A percentile compares a stretch with the other conserved stretches of the same genome.
Conservation (phyloP, 1,140 invertebrate genomes). For the Xylocopa sonorina region DNA sequence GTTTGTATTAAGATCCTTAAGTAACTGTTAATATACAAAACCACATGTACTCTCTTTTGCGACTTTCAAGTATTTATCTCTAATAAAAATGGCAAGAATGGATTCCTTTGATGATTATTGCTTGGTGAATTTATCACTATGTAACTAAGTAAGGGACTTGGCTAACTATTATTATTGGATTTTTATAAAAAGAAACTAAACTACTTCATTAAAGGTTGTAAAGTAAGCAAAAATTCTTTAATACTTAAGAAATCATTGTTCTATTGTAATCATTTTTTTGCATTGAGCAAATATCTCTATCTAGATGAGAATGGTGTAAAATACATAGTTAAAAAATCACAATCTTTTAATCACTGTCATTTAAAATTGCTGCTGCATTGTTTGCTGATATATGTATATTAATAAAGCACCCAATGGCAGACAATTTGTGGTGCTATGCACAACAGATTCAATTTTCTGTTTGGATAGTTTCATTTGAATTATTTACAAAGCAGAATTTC, state of each 20-base stretch:
- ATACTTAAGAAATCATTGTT: conserved; percentile 53
- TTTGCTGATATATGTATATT: conserved; percentile 60
- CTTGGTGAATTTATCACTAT: conserved; percentile 27
- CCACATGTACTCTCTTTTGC: conserved; percentile 26
- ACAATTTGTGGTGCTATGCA: conserved; percentile 54
- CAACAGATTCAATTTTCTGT: conserved; percentile 47
- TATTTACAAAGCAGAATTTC: conserved; percentile 54
- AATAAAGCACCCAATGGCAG: conserved; percentile 54
- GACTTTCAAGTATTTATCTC: conserved; percentile 25
- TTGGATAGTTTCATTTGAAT: conserved; percentile 56
- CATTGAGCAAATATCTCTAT: conserved; percentile 53
- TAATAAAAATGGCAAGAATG: conserved; percentile 13
- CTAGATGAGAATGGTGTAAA: conserved; percentile 57
- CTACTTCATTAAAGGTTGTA: conserved; percentile 17
- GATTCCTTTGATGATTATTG: conserved; percentile 12
- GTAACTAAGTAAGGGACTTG: conserved; percentile 17
- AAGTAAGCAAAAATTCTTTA: conserved; percentile 50
- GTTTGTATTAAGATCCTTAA: conserved; percentile 42
- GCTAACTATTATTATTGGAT: background rate
- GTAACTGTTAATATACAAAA: conserved; percentile 51
- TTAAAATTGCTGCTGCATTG: conserved; percentile 52
- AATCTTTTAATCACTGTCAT: conserved; percentile 43
- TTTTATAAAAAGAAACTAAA: conserved; percentile 17
- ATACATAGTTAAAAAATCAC: conserved; percentile 63
- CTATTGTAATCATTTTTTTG: conserved; percentile 56